phyloP scores from a whole-genome alignment of 2,888 invertebrate genomes.

The Pseudococcus viburni region DNA sequence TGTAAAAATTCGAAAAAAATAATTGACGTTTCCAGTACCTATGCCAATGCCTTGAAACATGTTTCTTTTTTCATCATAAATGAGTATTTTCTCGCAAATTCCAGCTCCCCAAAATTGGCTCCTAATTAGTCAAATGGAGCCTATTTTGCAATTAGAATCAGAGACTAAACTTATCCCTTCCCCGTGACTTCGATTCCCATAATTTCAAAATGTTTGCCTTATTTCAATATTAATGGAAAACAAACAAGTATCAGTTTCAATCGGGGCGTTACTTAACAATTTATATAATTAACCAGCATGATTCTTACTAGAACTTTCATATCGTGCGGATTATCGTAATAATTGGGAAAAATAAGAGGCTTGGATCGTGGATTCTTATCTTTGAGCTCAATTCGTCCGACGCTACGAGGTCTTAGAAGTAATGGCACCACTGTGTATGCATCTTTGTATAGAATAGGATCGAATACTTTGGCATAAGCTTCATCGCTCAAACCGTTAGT shows the following conservation, averaged over 20 bases:
- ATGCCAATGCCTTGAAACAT: too few relatives aligned
- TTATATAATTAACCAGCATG: slow-evolving; percentile 31
- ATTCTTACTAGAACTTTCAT: slow-evolving; percentile 75
- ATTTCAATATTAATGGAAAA: background rate
- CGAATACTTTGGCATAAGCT: slow-evolving; percentile 80
- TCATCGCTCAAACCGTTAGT: slow-evolving; percentile 79
- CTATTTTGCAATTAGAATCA: too few relatives aligned
- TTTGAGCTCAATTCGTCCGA: slow-evolving; percentile 79
- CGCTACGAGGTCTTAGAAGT: slow-evolving; percentile 81
- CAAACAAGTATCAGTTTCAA: background rate
- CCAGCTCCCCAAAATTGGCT: too few relatives aligned
- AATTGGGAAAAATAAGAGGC: slow-evolving; percentile 91
- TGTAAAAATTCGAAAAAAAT: too few relatives aligned
- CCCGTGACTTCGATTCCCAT: too few relatives aligned
- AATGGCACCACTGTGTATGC: slow-evolving; percentile 80
- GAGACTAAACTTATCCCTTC: too few relatives aligned
- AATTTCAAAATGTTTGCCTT: background rate
- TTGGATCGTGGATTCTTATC: slow-evolving; percentile 80
- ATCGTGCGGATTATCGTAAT: slow-evolving; percentile 82
- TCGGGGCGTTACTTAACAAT: background rate
- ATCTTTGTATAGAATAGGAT: slow-evolving; percentile 80
- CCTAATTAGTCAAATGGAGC: too few relatives aligned
- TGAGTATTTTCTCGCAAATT: too few relatives aligned
- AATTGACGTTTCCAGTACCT: too few relatives aligned
- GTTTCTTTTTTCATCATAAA: too few relatives aligned